Base-by-base conservation (phyloP, 2,888 invertebrate genomes). In the Acanthopleura granulata region DNA sequence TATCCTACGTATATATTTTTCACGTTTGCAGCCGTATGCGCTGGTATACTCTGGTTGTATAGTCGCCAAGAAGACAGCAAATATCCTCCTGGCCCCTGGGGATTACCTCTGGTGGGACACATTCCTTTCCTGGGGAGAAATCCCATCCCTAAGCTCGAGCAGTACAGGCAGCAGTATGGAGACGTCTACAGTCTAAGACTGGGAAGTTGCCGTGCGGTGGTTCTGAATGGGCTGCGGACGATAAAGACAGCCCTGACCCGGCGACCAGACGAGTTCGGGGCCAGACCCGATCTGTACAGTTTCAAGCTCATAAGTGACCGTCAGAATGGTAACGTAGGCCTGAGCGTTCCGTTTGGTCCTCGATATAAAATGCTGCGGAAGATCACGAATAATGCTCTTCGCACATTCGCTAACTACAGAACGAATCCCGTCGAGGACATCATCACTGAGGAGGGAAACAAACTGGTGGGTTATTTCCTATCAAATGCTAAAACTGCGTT, bases 71-170 rank as follows among this genome's bases (percentile, higher is more conserved):
- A 57, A 4, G 18, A 57, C 57, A 18, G 3, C n/a, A 22, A 18
- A 22, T 66, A 66, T 66, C 79, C 80, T 3, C 74, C 75, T 0
- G 83, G 80, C 16, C 82, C 82, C 0, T 73, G 75, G 74, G 81
- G 81, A 27, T 72, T 79, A 11, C 83, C 83, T 15, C 49, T 83
- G 25, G 49, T 83, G 0, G 83, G 83, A 6, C 80, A 82, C 69
- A 73, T 83, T 57, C 81, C 80, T 16, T 77, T 80, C 14, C 75
- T 83, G 16, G 79, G 78, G 0, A 70, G 69, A 18, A 18, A 75
- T 11, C 82, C 82, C 15, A 74, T 75, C 16, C 18, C 62, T 49
- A 81, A 77, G 18, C 77, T 81, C 62, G 57, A 22, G 16, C 69
- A 72, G 57, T 76, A 80, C 76, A 70, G 81, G 14, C 74, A 78